These are phyloP conservation scores for Epiblema foenella DNA, from an alignment of 2,888 invertebrate species.

Conservation along the genomic window DNA sequence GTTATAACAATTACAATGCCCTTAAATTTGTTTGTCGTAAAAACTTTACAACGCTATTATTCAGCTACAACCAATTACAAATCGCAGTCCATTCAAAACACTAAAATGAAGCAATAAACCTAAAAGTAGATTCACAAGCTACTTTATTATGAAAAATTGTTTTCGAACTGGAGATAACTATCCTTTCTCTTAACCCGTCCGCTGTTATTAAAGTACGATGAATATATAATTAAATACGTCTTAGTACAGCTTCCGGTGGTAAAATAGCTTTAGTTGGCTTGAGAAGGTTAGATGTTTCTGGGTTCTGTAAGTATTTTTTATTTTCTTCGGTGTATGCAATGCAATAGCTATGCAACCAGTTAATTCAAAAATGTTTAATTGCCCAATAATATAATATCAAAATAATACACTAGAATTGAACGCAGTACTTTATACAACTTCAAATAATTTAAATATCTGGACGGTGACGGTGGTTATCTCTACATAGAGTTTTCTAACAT, in stretches of 20 bases:
- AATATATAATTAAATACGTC: slow-evolving; percentile 43
- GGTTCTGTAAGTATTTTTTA: slow-evolving; percentile 25
- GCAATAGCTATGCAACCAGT: no score
- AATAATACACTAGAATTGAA: no score
- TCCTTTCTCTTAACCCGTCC: slow-evolving; percentile 43
- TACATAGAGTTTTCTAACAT: no score
- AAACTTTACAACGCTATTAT: slow-evolving; percentile 22
- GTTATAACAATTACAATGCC: no score
- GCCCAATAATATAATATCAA: no score
- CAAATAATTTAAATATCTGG: no score
- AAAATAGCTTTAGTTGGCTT: not conserved
- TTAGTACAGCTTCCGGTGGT: slow-evolving; percentile 36
- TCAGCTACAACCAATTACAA: slow-evolving; percentile 20
- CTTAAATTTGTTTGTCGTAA: slow-evolving; percentile 15
- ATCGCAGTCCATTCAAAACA: slow-evolving; percentile 17
- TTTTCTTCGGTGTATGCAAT: not conserved
- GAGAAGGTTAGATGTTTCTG: not conserved
- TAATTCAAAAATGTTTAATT: no score
- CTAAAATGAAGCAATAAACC: slow-evolving; percentile 22
- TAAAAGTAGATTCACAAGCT: slow-evolving; percentile 37
- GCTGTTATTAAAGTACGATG: slow-evolving; percentile 42
- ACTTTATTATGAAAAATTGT: slow-evolving; percentile 38
- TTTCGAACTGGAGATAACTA: slow-evolving; percentile 36
- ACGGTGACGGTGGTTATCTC: no score
- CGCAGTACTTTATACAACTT: no score